Base-by-base conservation (phyloP, 2,888 invertebrate genomes). In the Cactoblastis cactorum region DNA sequence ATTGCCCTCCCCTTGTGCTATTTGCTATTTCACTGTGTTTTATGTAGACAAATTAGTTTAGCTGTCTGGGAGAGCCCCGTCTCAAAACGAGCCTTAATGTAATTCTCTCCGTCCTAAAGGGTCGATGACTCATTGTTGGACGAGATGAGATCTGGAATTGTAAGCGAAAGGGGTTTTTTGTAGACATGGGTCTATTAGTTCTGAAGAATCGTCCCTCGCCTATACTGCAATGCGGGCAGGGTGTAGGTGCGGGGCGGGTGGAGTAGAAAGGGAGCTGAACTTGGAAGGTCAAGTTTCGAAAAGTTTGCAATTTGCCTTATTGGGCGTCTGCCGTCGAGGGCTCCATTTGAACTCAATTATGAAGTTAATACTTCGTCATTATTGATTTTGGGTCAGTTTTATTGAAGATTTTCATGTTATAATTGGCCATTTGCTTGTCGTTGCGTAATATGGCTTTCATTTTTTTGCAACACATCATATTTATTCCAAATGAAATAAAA, bases 141-240 rank as follows among this genome's bases (percentile, higher is more conserved):
- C 52, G 56, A 59, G 53, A 61, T 52, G 34, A 59, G 58, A 59
- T 60, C 55, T 52, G 55, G 53, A 58, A 64, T 65, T 55, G 38
- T 32, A 41, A 14, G 32, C 18, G 62, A 65, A 60, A 59, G 63
- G 62, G 57, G 3, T 52, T 61, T 53, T 56, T 52, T 57, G 50
- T 61, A 67, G 69, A 65, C 60, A 66, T 57, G 56, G 61, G 64
- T 61, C 58, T 62, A 59, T 69, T 71, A 60, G 62, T 67, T 73
- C 61, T 67, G 75, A 74, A 61, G 60, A 61, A 62, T 65, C 63
- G 78, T 77, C 77, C 77, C 77, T 82, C 76, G 77, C 73, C 73
- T 77, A 73, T 74, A 76, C 88, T 86, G 88, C 88, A 88, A 77
- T 87, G 87, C 88, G 86, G 85, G 70, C 57, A 61, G 71, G 68